Evolutionary conservation across 2,888 invertebrate species (phyloP), one percentile per base, ranked within the genome.

Genomic region (Drosophila greeni): DNA sequence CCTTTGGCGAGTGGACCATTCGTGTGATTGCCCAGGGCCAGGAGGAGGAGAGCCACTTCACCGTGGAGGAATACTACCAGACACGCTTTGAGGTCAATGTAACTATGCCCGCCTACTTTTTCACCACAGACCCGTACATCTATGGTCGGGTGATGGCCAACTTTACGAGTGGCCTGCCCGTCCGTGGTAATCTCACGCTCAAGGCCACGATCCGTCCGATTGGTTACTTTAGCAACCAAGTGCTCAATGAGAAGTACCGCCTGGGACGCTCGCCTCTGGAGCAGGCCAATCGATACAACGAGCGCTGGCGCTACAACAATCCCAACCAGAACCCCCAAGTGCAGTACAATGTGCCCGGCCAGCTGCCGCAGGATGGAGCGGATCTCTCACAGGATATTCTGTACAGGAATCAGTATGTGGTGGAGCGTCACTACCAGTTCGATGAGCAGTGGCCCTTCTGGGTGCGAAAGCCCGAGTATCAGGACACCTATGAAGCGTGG

Each of bases 21-120:
- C 92, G 94, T 70, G 94, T 98, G 1, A 92, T 95, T 73, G 97
- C 97, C 0, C 94, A 96, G 86, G 95, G 95, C 0, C 97, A 97
- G 88, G 90, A 93, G 2, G 97, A 98, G 89, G 95, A 96, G 87
- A 92, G 95, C 37, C 92, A 92, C 55, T 97, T 97, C 89, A 88
- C 93, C 8, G 97, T 98, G 0, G 97, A 97, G 87, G 97, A 98
- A 90, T 98, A 97, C 89, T 97, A 97, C 88, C 97, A 97, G 88
- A 97, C 97, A 0, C 91, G 97, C 76, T 97, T 95, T 87, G 97
- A 98, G 91, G 94, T 94, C 40, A 98, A 98, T 88, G 97, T 98
- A 0, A 97, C 97, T 0, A 97, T 97, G 94, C 96, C 97, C 0
- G 95, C 97, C 1, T 97, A 97, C 88, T 95, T 98, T 90, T 95